These are phyloP conservation scores for Stegodyphus dumicola DNA, from an alignment of 1,140 invertebrate genomes.

Conservation along the genomic window DNA sequence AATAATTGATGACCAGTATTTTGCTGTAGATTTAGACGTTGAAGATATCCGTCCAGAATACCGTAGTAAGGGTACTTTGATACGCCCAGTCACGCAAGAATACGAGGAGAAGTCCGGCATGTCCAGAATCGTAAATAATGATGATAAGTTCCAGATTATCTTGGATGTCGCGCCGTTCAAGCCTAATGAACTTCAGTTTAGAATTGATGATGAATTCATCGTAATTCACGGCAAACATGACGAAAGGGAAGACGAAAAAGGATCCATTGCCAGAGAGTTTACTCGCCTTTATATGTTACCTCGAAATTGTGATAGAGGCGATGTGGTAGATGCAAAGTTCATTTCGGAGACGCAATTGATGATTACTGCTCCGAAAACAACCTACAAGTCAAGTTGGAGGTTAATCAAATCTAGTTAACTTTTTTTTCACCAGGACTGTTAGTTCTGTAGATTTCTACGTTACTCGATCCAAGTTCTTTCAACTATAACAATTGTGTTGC, in stretches of 20 bases:
- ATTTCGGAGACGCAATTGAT: too few species aligned
- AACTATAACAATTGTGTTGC: too few species aligned
- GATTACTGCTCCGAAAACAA: too few species aligned
- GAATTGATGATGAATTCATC: neutral
- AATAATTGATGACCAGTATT: neutral
- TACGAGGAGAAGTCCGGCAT: neutral
- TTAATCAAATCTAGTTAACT: too few species aligned
- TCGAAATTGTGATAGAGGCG: neutral
- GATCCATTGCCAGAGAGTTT: neutral
- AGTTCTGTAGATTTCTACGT: too few species aligned
- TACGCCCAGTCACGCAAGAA: neutral
- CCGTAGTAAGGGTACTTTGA: neutral
- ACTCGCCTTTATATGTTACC: slow-evolving; percentile 1
- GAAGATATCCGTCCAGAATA: neutral
- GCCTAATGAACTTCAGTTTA: neutral
- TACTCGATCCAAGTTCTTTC: too few species aligned
- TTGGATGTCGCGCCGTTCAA: neutral
- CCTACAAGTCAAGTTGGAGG: too few species aligned
- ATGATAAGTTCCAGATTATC: neutral
- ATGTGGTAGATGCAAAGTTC: neutral
- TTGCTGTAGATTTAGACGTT: neutral
- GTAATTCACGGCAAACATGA: neutral
- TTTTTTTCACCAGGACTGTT: neutral
- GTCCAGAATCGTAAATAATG: neutral
- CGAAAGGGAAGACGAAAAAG: neutral